A percentile compares a stretch with the other conserved stretches of the same genome.
Conservation (phyloP, 2,888 invertebrate species). For the Drosophila mimetica region DNA sequence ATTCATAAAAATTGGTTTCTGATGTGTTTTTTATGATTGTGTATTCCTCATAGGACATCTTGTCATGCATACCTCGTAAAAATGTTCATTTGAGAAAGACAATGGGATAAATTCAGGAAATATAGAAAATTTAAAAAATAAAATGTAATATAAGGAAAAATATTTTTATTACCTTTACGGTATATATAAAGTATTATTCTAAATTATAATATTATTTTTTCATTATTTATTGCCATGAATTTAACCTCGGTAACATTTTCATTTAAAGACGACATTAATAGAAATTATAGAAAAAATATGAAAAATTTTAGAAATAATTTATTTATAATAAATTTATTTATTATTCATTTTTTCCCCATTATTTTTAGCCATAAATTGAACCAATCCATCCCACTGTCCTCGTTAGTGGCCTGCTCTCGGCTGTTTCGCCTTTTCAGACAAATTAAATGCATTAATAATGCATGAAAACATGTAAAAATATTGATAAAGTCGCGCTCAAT, state of each 20-base stretch:
- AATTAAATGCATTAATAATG: conserved; percentile 75
- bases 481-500: conserved; percentile 60
- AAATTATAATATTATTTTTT: no score
- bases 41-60: conserved; percentile 63
- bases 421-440: conserved; percentile 64
- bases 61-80: conserved; percentile 49
- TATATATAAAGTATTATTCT: no score
- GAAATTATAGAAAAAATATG: not conserved
- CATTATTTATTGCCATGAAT: no score
- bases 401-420: conserved; percentile 25
- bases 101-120: conserved; percentile 3
- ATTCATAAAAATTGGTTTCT: conserved; percentile 73
- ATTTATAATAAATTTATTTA: not conserved
- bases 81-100: conserved; percentile 19
- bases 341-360: not conserved
- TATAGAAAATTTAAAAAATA: not conserved
- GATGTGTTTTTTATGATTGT: conserved; percentile 69
- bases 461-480: conserved; percentile 64
- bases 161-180: no score
- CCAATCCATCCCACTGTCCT: conserved; percentile 25
- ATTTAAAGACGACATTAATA: no score
- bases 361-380: not conserved
- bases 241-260: no score
- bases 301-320: not conserved
- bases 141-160: no score